Evolutionary conservation across 2,797 vertebrate genomes (phyloP), one percentile per base, ranked within the genome.

Genomic region (Sparidentex hasta): DNA sequence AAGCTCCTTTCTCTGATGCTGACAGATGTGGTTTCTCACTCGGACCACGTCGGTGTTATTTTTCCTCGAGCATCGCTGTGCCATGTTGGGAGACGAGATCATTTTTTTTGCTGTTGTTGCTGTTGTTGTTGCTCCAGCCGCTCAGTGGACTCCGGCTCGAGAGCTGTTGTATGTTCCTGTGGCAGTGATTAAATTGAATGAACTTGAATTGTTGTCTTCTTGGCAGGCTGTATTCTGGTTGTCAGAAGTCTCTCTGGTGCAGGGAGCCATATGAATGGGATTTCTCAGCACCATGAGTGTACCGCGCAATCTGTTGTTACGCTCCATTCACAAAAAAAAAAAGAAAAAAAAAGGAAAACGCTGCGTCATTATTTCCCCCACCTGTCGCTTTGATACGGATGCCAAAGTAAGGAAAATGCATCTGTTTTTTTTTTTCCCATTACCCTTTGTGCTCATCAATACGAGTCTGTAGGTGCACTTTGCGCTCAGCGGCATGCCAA

Each of bases 301-400:
- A 66, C 78, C 46, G 4, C 68, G 84, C 90, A 86, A 86, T 92
- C 89, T 91, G 88, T 74, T 56, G 88, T 74, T 59, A 57, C 17
- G 2, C 66, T 87, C 85, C 90, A 92, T 93, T 93, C 90, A 92
- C 65, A 90, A 91, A 93, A 88, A 72, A 33, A 33, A 7, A 29
- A 33, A 33, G n/a, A 33, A 33, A 33, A 33, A 33, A 33, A 33
- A 33, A 33, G 7, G 27, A 27, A 27, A 27, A 4, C 2, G 84
- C 85, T 63, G 73, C 51, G 71, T 91, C 87, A 81, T 76, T 47
- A 74, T 72, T 83, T 80, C 74, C 65, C 29, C 90, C 84, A 88
- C 88, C 90, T 90, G 90, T 81, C 76, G 51, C 16, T 55, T 66
- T 33, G 68, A 59, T 69, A 44, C 2, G 65, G 69, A 81, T 87